Base-by-base conservation (phyloP, 1,140 invertebrate species). In the Procambarus virginalis region DNA sequence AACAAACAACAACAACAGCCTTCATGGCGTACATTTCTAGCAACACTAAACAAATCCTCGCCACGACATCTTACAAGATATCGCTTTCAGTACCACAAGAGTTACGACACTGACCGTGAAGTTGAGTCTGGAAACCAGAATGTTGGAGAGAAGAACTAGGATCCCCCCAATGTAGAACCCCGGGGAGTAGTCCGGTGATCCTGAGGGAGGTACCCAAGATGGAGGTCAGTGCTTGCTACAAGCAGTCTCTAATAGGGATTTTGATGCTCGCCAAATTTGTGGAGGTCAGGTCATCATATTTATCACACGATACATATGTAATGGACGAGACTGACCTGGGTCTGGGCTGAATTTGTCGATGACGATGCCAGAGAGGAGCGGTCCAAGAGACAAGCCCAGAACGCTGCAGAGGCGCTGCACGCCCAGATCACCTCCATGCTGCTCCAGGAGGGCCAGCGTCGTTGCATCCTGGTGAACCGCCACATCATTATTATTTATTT, bases 331-430 rank as follows among this genome's bases (percentile, higher is more conserved):
- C 68, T 73, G 2, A 73, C 68, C 68, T 34, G 22, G 6, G 68
- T 73, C 20, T 4, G 5, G 22, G 78, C 83, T 85, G 22, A 80
- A 75, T 8, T 14, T 70, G 60, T 97, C 96, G 93, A 97, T 96
- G 82, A 97, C 94, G 89, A 96, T 95, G 89, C 97, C 97, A 8
- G 96, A 96, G 58, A 97, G 95, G 80, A 97, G 97, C 6, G 97
- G 97, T 93, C 97, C 96, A 92, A 97, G 95, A 46, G 96, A 96
- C 95, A 96, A 96, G 75, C 96, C 97, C 60, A 97, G 94, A 92
- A 96, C 97, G 5, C 96, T 96, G 94, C 97, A 97, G 82, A 97
- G 93, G 88, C 96, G 94, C 92, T 97, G 96, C 92, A 96, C 95
- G 12, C 97, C 97, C 93, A 86, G 88, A 34, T 86, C 77, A 9